These are phyloP conservation scores for Actinia equina DNA, from an alignment of 64 coral and sea anemone species.

Conservation along the genomic window DNA sequence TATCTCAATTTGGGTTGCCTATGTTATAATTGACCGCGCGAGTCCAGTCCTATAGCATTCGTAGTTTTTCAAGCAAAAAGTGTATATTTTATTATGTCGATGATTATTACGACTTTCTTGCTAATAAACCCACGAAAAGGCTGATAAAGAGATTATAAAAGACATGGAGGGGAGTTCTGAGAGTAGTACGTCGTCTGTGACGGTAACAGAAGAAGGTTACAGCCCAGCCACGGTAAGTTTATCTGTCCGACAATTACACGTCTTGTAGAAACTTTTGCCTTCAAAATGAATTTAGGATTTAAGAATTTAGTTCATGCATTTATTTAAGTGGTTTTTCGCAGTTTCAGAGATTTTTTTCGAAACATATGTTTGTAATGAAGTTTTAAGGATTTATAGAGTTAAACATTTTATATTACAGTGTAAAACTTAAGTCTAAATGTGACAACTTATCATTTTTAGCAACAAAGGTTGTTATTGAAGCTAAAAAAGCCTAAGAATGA, in stretches of 20 bases:
- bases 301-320: too few relatives aligned
- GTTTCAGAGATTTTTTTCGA: not conserved
- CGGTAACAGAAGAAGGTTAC: slow-evolving; percentile 72
- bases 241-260: too few relatives aligned
- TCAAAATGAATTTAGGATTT: too few relatives aligned
- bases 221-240: slow-evolving; percentile 44
- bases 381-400: not conserved
- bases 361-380: not conserved
- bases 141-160: not conserved
- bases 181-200: slow-evolving; percentile 21
- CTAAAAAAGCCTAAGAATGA: slow-evolving; percentile 83
- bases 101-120: not conserved
- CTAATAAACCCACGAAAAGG: not conserved
- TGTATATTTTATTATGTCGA: not conserved
- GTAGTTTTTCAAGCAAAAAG: not conserved
- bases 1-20: not conserved
- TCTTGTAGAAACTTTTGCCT: not conserved
- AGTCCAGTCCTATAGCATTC: not conserved
- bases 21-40: not conserved
- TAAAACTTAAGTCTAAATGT: not conserved
- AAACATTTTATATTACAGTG: not conserved
- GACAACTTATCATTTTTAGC: slow-evolving; percentile 22
- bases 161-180: slow-evolving; percentile 11
- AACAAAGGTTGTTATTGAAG: slow-evolving; percentile 79
- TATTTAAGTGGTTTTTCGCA: not conserved